phyloP scores from a whole-genome alignment of 2,888 invertebrate genomes.

The Epistrophe eligans region DNA sequence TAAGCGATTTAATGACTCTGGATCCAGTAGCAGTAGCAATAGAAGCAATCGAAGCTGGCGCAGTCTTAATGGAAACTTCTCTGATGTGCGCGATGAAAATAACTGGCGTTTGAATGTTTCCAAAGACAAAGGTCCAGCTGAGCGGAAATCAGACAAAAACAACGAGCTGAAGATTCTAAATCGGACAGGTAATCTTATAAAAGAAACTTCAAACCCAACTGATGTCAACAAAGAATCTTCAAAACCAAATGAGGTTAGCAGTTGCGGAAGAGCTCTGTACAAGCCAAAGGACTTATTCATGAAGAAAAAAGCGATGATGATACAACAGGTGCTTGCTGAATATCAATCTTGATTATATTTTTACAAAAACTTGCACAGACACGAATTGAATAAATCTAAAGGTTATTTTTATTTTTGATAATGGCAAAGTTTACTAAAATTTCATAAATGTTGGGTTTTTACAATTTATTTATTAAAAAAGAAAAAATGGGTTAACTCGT shows the following conservation, averaged over 20 bases:
- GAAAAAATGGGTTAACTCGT: neutral
- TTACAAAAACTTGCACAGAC: constrained; percentile 5
- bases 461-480: neutral
- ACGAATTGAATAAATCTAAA: neutral
- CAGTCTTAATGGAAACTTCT: constrained; percentile 1
- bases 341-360: constrained; percentile 40
- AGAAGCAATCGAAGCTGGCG: constrained; percentile 34
- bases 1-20: neutral
- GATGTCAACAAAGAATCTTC: neutral
- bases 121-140: neutral
- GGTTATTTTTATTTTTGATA: neutral
- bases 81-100: constrained; percentile 2
- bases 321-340: constrained; percentile 59
- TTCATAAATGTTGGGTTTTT: neutral
- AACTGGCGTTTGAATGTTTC: constrained; percentile 41
- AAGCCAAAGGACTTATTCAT: constrained; percentile 63
- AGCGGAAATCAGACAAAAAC: neutral
- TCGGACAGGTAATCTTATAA: neutral
- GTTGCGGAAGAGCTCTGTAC: constrained; percentile 34
- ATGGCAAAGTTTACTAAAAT: neutral
- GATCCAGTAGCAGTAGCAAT: neutral
- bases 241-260: constrained; percentile 3
- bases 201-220: neutral
- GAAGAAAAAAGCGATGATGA: constrained; percentile 47
- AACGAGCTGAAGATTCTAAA: neutral